Percentiles rank a stretch among this genome's conserved stretches.
Evolutionary conservation across 2,113 vertebrate genomes (phyloP).

Genomic region (Gopherus flavomarginatus): DNA sequence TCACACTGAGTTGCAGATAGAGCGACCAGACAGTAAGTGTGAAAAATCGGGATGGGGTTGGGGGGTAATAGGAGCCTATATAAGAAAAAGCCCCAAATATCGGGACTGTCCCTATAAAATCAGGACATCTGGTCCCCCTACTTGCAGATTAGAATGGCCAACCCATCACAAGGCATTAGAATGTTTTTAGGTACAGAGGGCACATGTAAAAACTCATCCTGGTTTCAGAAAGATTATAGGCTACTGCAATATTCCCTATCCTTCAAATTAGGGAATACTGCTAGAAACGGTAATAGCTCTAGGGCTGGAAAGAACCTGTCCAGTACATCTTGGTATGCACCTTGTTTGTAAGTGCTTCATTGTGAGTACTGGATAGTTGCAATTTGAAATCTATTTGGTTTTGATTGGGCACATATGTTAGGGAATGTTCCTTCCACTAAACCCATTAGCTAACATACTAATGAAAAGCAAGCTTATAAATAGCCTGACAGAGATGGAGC

Average conservation of each 20-base stretch:
- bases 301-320: background rate
- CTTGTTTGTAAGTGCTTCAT: background rate
- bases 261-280: background rate
- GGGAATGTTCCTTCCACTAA: background rate
- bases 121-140: background rate
- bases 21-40: too few species aligned
- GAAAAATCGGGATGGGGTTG: too few species aligned
- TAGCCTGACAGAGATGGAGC: background rate
- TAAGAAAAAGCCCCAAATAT: too few species aligned
- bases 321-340: background rate
- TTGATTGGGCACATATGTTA: background rate
- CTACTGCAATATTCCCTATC: background rate
- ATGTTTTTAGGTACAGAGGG: background rate
- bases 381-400: background rate
- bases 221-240: background rate
- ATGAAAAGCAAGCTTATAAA: background rate
- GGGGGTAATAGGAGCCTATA: too few species aligned
- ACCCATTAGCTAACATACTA: background rate
- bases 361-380: background rate
- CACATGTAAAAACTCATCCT: background rate
- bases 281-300: background rate
- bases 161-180: background rate
- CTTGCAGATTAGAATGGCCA: background rate
- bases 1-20: background rate
- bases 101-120: too few species aligned